A percentile compares a stretch with the other conserved stretches of the same genome.
Conservation (phyloP, 2,113 vertebrate genomes). For the Anarhynchus alexandrinus region DNA sequence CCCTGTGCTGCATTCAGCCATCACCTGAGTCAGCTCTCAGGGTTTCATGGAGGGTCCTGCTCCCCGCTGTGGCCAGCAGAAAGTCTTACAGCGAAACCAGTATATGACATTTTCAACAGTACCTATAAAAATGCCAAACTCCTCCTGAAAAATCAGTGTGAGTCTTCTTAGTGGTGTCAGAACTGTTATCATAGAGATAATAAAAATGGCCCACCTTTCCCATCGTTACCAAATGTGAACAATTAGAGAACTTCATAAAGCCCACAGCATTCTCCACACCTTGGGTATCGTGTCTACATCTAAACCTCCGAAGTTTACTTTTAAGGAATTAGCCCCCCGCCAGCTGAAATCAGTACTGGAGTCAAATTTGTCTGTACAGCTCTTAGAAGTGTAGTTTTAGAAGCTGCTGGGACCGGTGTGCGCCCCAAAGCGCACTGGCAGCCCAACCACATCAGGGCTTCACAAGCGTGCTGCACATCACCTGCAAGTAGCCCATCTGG, state of each 20-base stretch:
- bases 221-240: not conserved
- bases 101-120: not conserved
- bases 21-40: not conserved
- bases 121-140: not conserved
- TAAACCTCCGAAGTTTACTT: not conserved
- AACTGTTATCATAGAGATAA: not conserved
- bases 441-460: not conserved
- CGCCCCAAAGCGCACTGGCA: not conserved
- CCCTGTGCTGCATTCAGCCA: fast-evolving
- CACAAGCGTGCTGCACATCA: not conserved
- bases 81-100: not conserved
- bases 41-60: not conserved
- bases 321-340: not conserved
- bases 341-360: not conserved
- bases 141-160: not conserved
- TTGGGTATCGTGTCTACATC: not conserved
- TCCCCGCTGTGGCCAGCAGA: not conserved
- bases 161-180: not conserved
- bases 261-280: not conserved
- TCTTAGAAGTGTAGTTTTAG: not conserved
- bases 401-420: not conserved
- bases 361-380: not conserved
- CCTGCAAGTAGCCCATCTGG: not conserved
- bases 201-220: not conserved
- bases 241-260: not conserved